These are phyloP conservation scores for Phrynocephalus guinanensis DNA, from an alignment of 2,797 vertebrate genomes.

Conservation along the genomic window DNA sequence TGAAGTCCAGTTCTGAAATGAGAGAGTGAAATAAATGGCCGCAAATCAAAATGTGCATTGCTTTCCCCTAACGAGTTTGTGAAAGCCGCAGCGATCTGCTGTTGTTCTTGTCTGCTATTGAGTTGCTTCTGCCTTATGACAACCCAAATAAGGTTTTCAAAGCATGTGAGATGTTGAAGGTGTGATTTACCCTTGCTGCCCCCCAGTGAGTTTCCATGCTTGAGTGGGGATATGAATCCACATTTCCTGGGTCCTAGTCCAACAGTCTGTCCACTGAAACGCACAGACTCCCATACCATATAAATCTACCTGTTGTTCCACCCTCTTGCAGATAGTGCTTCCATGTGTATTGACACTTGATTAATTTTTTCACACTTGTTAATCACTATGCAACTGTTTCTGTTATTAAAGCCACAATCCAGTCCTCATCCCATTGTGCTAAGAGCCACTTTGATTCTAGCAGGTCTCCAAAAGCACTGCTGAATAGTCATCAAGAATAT, in stretches of 20 bases:
- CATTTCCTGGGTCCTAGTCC: too few species aligned
- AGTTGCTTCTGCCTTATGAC: too few species aligned
- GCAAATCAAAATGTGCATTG: not conserved
- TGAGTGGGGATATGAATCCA: too few species aligned
- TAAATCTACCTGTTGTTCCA: not conserved
- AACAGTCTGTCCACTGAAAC: too few species aligned
- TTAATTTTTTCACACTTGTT: not conserved
- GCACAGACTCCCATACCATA: not conserved
- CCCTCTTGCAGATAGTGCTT: not conserved
- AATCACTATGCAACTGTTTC: not conserved
- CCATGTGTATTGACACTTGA: not conserved
- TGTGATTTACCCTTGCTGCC: too few species aligned
- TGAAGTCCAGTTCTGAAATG: not conserved
- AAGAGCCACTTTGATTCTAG: not conserved
- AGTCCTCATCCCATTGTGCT: not conserved
- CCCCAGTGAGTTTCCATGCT: too few species aligned
- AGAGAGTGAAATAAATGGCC: not conserved
- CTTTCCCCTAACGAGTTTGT: not conserved
- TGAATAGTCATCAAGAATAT: not conserved
- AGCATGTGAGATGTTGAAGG: too few species aligned
- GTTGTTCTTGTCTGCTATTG: too few species aligned
- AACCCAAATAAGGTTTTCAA: too few species aligned
- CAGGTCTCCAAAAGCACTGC: not conserved
- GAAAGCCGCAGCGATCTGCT: too few species aligned
- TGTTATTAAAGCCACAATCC: not conserved